Evolutionary conservation across 2,113 vertebrate genomes (phyloP).

Genomic region (Dipodomys stephensi): DNA sequence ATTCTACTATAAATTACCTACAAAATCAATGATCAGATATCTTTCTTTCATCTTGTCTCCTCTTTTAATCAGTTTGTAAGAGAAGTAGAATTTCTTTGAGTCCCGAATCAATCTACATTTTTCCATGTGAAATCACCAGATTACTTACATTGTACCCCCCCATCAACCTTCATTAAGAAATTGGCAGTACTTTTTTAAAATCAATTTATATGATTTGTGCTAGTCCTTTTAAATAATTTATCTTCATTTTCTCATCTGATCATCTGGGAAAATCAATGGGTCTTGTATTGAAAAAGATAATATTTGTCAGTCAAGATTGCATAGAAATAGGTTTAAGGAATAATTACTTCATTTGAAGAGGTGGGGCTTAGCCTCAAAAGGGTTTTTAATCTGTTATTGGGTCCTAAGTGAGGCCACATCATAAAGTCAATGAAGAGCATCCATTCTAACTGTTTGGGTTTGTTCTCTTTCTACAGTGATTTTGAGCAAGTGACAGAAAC

Average conservation of each 20-base stretch:
- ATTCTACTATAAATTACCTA: too few relatives aligned
- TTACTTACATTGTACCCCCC: background rate
- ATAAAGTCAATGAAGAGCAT: background rate
- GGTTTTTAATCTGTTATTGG: constrained; percentile 22
- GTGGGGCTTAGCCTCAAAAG: background rate
- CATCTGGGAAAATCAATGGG: constrained; percentile 2
- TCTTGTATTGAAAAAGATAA: background rate
- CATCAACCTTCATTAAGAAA: background rate
- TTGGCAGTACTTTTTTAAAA: background rate
- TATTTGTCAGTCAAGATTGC: background rate
- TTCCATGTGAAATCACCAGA: background rate
- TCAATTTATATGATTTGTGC: background rate
- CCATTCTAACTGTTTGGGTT: background rate
- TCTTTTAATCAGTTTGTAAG: background rate
- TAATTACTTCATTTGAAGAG: background rate
- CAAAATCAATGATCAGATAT: too few relatives aligned
- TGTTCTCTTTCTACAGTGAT: constrained; percentile 14
- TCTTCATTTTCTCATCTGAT: background rate
- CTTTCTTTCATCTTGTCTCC: too few relatives aligned
- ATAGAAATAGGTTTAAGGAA: constrained; percentile 20
- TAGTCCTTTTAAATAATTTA: constrained; percentile 16
- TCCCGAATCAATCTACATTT: background rate
- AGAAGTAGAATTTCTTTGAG: background rate
- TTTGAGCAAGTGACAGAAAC: background rate
- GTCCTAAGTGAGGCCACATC: background rate